Base-by-base conservation (phyloP, 2,797 vertebrate species). In the Neoniphon sammara region DNA sequence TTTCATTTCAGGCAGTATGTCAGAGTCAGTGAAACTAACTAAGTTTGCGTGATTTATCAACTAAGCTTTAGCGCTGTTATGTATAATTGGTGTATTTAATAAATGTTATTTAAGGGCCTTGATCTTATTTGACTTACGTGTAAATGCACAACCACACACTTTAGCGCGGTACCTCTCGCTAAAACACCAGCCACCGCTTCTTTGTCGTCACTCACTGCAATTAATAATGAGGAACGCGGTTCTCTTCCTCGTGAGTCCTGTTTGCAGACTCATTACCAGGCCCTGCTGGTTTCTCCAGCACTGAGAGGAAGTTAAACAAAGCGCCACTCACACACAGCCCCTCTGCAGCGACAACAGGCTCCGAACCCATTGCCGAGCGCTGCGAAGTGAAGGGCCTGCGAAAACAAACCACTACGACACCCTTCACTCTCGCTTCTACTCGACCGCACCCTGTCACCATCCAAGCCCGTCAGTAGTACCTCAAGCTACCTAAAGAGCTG, bases 251-350 rank as follows among this genome's bases (percentile, higher is more conserved):
- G 55, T 63, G 86, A 91, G 90, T 86, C 85, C 90, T 94, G 93
- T 94, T 94, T 95, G 93, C 93, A 87, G 90, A 93, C 91, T 93
- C 93, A 94, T 94, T 94, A 94, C 87, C 85, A 85, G 90, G 82
- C 91, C 90, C 93, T 82, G 93, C 93, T 93, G 92, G 91, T 93
- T 93, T 88, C 92, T 93, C 50, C 75, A 85, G 89, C 92, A 90
- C 91, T 92, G 91, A 94, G 92, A 93, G 93, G 91, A 93, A 93
- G 92, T 94, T 91, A 94, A 94, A 94, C 92, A 94, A 94, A 92
- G 91, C 88, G 21, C 77, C 92, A 91, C 93, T 94, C 91, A 90
- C 89, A 83, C 87, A 76, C 88, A 87, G 87, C 85, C 88, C 80
- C 87, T 91, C 89, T 73, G 81, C 64, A 69, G 88, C 75, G 89